Percentiles rank a stretch among this genome's conserved stretches.
Evolutionary conservation across 2,113 vertebrate species (phyloP).

Genomic region (Oncorhynchus nerka): DNA sequence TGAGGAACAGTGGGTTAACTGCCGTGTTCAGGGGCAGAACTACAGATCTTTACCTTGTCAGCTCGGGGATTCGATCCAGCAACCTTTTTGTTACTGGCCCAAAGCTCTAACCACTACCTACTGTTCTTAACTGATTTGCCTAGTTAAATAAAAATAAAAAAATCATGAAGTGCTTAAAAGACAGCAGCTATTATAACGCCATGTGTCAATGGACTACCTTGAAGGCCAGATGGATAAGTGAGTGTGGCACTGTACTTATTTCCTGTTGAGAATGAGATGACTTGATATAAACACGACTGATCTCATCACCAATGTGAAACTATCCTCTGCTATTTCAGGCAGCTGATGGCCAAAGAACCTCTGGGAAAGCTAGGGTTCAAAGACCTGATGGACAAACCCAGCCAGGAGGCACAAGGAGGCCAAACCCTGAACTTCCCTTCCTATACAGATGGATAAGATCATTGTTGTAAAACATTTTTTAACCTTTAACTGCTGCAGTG

Average conservation of each 20-base stretch:
- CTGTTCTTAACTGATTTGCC: too few species aligned
- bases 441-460: neutral
- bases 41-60: too few species aligned
- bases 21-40: too few species aligned
- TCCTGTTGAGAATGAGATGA: neutral
- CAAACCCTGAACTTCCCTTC: conserved; percentile 38
- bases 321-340: conserved; percentile 65
- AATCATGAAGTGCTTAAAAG: conserved; percentile 85
- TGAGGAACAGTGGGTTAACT: too few species aligned
- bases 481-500: neutral
- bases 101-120: too few species aligned
- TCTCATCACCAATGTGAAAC: conserved; percentile 4
- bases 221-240: conserved; percentile 91
- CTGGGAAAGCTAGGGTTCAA: conserved; percentile 89
- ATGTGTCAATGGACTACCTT: conserved; percentile 88
- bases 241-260: conserved; percentile 11
- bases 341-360: conserved; percentile 90
- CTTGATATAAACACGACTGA: neutral
- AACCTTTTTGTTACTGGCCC: too few species aligned
- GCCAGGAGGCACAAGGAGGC: conserved; percentile 47
- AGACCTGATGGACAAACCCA: conserved; percentile 74
- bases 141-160: conserved; percentile 76
- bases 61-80: too few species aligned
- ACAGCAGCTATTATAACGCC: conserved; percentile 79
- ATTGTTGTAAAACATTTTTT: too few species aligned